Base-by-base conservation (phyloP, 2,888 invertebrate genomes). In the Dorcus parallelipipedus region DNA sequence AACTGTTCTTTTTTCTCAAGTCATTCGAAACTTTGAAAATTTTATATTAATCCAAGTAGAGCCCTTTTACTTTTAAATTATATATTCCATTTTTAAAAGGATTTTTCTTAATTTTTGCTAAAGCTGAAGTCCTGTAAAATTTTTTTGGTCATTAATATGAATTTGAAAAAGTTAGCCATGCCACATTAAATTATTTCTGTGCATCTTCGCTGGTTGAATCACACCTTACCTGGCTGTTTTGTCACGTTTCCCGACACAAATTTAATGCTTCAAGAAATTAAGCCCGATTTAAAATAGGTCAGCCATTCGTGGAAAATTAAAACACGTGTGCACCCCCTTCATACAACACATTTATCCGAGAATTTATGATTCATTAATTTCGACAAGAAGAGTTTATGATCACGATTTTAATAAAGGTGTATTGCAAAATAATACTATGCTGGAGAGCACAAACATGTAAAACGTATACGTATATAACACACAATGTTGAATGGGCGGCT, bases 401-500 rank as follows among this genome's bases (percentile, higher is more conserved):
- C 3, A 33, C 1, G 26, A 33, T 33, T 33, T 33, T 33, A 33
- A 33, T 33, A 33, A 33, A 33, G 3, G 26, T 7, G 26, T 33
- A 33, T 33, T 6, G 6, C 5, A 4, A 6, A 33, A 33, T 3
- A 2, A 20, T 33, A 33, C 26, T 6, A 33, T 5, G 26, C 4
- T 33, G 56, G 20, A 50, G 54, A 56, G 58, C 58, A 61, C 58
- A 61, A 64, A 61, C 64, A 64, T 64, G 61, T 64, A 64, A 64
- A 62, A 59, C 60, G 60, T 55, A 61, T 58, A 58, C 56, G 56
- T 54, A 56, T 55, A 49, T 59, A 56, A 56, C 56, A 54, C 62
- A 60, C 56, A 61, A 57, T 57, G 49, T 52, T 67, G 67, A 70
- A 67, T 68, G 64, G 71, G 66, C 71, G 71, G 71, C 67, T 61